Evolutionary conservation across 2,113 vertebrate species (phyloP), one percentile per base, ranked within the genome.

Genomic region (Dicerorhinus sumatrensis): DNA sequence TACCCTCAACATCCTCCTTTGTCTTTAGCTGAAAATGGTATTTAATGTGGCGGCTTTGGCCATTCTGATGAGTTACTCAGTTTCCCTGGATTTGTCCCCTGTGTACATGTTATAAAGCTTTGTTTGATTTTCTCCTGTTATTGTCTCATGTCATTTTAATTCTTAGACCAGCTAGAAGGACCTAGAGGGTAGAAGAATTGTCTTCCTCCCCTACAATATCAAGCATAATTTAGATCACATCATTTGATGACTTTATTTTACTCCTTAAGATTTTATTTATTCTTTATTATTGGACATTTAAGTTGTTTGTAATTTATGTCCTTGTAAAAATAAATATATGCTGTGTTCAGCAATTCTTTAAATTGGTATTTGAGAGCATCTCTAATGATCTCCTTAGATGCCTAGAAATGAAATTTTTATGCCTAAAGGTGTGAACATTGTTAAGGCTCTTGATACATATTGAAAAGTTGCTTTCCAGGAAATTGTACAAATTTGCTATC

Each of bases 381-480:
- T 93, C 82, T 77, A 90, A 95, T 86, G 94, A 79, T 62, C 46
- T 86, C 17, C 79, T 89, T 77, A 76, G 72, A 72, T 80, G 65
- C 27, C 46, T 72, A 90, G 79, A 95, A 67, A 89, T 86, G 29
- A 85, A 60, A 36, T 56, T 79, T 93, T 89, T 76, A 58, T 87
- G 42, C 33, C 42, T 88, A 33, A 75, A 82, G 75, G 10, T n/a
- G 60, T 42, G 39, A 90, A 76, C 33, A 82, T 81, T 76, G 67
- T 95, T 93, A 88, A 80, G n/a, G 23, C 65, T 95, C 42, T 87
- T 79, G n/a, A 92, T 81, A 70, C 27, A 56, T 90, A 48, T 11
- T 82, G 58, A 82, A 96, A 83, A 91, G 54, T 95, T n/a, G 36
- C 56, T 94, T 95, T 94, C 82, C 31, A 84, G 81, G 65, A 94